These are phyloP conservation scores for Peromyscus nudipes DNA, from an alignment of 2,797 vertebrate species.

Conservation along the genomic window DNA sequence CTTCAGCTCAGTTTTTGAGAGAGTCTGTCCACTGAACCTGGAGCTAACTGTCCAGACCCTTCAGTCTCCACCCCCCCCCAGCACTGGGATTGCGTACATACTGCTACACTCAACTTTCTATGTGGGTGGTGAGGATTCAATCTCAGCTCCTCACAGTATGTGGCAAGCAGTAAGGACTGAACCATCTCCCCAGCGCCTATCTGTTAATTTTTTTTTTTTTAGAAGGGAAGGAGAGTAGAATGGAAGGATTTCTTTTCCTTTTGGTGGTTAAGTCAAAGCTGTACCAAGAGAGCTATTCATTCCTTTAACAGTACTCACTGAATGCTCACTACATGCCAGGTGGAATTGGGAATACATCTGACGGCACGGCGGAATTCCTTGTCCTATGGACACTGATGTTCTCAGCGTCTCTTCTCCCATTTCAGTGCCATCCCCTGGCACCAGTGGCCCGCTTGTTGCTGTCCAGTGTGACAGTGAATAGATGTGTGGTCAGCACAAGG, in stretches of 20 bases:
- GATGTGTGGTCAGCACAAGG: background rate
- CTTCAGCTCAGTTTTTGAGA: background rate
- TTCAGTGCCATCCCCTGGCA: too few species aligned
- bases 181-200: background rate
- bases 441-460: background rate
- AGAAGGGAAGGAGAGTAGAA: background rate
- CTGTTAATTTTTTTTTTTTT: too few species aligned
- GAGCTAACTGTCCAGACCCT: background rate
- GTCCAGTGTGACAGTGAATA: background rate
- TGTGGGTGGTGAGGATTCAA: too few species aligned
- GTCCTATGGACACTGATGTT: background rate
- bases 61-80: background rate
- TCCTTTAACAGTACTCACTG: background rate
- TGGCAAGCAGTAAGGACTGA: background rate
- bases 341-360: too few species aligned
- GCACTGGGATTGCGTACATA: background rate
- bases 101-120: too few species aligned
- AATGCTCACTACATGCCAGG: background rate
- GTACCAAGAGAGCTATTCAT: background rate
- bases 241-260: background rate
- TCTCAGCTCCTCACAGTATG: background rate
- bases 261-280: background rate
- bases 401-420: background rate
- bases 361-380: background rate
- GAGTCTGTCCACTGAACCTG: background rate